phyloP scores from a whole-genome alignment of 2,888 invertebrate genomes.

The Pseudococcus longispinus region DNA sequence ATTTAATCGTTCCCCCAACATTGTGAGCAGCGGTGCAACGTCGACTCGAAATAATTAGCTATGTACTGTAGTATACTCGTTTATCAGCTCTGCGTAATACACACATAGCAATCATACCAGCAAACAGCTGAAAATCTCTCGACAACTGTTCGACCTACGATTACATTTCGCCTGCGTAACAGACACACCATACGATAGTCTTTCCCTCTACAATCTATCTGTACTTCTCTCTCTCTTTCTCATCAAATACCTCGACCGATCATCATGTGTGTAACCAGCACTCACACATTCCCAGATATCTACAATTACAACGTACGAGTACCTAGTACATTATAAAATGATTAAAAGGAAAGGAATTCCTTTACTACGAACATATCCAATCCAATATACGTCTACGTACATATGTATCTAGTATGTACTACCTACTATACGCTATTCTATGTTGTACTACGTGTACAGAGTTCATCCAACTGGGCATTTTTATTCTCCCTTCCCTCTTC shows the following conservation, averaged over 20 bases:
- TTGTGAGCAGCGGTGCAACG: neutral
- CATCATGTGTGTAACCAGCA: neutral
- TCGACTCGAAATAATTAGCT: neutral
- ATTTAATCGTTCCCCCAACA: neutral
- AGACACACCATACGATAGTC: neutral
- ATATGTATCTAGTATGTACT: too few species aligned
- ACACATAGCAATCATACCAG: constrained; percentile 4
- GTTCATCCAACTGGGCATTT: constrained; percentile 12
- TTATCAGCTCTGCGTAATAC: neutral
- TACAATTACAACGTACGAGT: neutral
- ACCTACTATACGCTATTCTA: neutral
- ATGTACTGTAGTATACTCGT: neutral
- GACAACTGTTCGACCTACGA: neutral
- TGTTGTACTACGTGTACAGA: neutral
- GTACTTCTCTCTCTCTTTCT: neutral
- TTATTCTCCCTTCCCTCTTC: neutral
- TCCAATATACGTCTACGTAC: too few species aligned
- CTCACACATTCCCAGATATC: too few species aligned
- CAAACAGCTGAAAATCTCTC: neutral
- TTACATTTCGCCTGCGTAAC: neutral
- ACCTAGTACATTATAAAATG: neutral
- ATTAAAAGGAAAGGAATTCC: neutral
- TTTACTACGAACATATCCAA: neutral
- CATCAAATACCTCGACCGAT: neutral
- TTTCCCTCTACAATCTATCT: too few species aligned